Conservation (phyloP, 1,140 invertebrate species). For the Odontomachus brunneus region DNA sequence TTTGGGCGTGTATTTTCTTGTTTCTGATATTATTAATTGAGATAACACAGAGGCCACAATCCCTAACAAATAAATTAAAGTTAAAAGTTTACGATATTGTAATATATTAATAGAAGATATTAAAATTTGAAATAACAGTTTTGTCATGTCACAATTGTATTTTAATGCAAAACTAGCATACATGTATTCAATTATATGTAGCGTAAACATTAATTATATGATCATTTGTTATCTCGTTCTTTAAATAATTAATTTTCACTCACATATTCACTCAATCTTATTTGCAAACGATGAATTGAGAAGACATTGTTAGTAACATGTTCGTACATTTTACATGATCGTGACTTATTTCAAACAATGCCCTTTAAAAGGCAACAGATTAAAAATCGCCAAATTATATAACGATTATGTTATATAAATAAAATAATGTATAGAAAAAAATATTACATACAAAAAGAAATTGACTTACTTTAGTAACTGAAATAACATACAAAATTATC, state of each 20-base stretch:
- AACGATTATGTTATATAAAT: no score
- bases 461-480: background rate
- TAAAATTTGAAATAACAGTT: constrained; percentile 7
- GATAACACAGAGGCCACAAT: no score
- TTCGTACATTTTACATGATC: background rate
- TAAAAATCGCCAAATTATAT: background rate
- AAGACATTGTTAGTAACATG: background rate
- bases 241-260: background rate
- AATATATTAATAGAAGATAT: background rate
- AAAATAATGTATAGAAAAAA: no score
- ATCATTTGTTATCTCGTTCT: constrained; percentile 7
- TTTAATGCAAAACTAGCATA: constrained; percentile 59
- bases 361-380: background rate
- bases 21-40: no score
- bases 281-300: constrained; percentile 4
- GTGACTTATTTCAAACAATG: background rate
- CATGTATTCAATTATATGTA: constrained; percentile 26
- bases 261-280: constrained; percentile 9
- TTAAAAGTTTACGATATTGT: background rate
- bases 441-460: no score
- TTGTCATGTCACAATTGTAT: constrained; percentile 18
- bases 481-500: background rate
- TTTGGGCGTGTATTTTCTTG: no score
- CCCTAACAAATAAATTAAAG: background rate
- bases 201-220: constrained; percentile 10